Evolutionary conservation across 2,797 vertebrate genomes (phyloP).

Genomic region (Tapera naevia): DNA sequence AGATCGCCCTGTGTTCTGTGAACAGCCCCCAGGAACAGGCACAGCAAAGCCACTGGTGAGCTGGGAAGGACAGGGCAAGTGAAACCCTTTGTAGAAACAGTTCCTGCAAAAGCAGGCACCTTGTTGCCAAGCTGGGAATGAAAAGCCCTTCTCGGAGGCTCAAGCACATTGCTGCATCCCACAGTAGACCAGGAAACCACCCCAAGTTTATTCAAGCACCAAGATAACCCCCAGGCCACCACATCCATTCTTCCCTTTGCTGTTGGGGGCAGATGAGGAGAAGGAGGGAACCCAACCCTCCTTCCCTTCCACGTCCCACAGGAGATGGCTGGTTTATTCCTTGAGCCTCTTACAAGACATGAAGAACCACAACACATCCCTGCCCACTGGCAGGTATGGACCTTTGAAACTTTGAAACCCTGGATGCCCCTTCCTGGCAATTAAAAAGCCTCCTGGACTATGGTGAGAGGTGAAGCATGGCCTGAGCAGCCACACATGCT

Average conservation of each 20-base stretch:
- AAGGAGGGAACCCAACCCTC: too few species aligned
- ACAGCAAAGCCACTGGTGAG: fast-evolving
- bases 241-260: not conserved
- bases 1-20: fast-evolving
- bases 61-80: not conserved
- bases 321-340: not conserved
- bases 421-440: not conserved
- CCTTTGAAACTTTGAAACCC: not conserved
- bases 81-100: not conserved
- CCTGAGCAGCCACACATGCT: fast-evolving
- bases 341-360: not conserved
- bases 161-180: not conserved
- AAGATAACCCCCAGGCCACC: not conserved
- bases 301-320: not conserved
- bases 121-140: not conserved
- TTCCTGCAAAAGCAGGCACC: not conserved
- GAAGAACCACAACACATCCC: not conserved
- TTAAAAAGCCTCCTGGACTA: not conserved
- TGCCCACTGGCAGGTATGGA: not conserved
- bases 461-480: not conserved
- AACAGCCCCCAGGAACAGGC: not conserved
- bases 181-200: not conserved
- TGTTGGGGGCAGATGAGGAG: fast-evolving
- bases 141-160: not conserved
- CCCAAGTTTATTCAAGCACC: not conserved